These are phyloP conservation scores for Tautogolabrus adspersus DNA, from an alignment of 2,113 vertebrate genomes.

Conservation along the genomic window DNA sequence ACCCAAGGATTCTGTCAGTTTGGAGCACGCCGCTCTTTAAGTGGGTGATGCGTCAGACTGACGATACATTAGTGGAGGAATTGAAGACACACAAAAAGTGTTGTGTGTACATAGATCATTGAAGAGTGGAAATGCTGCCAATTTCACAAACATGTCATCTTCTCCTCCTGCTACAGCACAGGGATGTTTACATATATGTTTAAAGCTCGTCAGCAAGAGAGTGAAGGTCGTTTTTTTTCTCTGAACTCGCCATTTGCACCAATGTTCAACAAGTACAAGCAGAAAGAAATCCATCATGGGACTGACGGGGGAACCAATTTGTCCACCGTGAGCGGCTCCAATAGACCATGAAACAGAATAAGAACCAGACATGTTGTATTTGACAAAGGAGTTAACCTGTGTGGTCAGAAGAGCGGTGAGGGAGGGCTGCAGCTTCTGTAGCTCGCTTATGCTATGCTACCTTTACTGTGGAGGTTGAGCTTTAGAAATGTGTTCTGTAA, in stretches of 20 bases:
- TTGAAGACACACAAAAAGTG: neutral
- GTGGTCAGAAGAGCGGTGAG: slow-evolving; percentile 3
- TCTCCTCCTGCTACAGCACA: neutral
- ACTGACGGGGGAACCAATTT: slow-evolving; percentile 12
- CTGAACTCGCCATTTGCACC: neutral
- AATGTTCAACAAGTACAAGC: neutral
- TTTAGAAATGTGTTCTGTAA: neutral
- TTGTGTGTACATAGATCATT: neutral
- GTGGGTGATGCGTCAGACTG: neutral
- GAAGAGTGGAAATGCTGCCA: neutral
- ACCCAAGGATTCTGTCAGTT: neutral
- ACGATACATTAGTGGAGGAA: no score
- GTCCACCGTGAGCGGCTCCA: slow-evolving; percentile 17
- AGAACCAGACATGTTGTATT: slow-evolving; percentile 1
- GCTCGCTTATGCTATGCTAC: neutral
- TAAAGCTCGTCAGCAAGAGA: neutral
- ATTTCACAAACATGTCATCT: neutral
- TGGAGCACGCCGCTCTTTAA: neutral
- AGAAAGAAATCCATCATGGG: slow-evolving; percentile 11
- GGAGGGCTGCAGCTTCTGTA: neutral
- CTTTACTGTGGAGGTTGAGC: neutral
- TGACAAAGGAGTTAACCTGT: neutral
- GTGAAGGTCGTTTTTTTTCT: neutral
- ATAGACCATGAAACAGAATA: slow-evolving; percentile 9
- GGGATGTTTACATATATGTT: neutral